Conservation (phyloP, 2,888 invertebrate species). For the Molorchus minor region DNA sequence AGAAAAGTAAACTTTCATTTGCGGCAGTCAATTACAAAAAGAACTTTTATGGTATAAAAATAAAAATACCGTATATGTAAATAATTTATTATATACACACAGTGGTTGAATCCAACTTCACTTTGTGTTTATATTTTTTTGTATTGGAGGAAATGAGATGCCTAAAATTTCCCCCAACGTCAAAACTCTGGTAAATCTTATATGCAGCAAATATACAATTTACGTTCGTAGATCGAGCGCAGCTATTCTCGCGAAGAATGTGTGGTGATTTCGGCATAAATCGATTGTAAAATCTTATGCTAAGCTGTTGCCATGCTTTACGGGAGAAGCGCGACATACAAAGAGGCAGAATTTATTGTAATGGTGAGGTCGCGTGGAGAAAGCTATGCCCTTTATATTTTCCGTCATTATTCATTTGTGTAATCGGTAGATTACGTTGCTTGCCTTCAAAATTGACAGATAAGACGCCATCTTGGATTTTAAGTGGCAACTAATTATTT, state of each 20-base stretch:
- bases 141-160: constrained; percentile 30
- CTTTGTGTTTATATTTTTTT: constrained; percentile 10
- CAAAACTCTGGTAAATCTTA: constrained; percentile 35
- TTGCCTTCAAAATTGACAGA: too few relatives aligned
- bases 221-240: constrained; percentile 24
- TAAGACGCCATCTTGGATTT: too few relatives aligned
- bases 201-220: constrained; percentile 42
- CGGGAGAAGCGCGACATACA: background rate
- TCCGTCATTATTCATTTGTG: background rate
- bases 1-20: background rate
- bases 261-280: constrained; percentile 32
- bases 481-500: too few relatives aligned
- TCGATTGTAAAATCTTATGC: constrained; percentile 33
- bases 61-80: constrained; percentile 6
- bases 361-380: background rate
- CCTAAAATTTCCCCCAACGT: constrained; percentile 37
- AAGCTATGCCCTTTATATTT: background rate
- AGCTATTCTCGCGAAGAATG: constrained; percentile 25
- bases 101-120: background rate
- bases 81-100: constrained; percentile 19
- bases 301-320: constrained; percentile 6
- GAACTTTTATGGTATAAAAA: background rate
- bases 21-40: background rate
- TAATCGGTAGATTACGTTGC: background rate
- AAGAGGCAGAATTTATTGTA: background rate